A percentile compares a stretch with the other conserved stretches of the same genome.
phyloP scores from a whole-genome alignment of 2,797 vertebrate genomes.

The Eulemur coronatus region DNA sequence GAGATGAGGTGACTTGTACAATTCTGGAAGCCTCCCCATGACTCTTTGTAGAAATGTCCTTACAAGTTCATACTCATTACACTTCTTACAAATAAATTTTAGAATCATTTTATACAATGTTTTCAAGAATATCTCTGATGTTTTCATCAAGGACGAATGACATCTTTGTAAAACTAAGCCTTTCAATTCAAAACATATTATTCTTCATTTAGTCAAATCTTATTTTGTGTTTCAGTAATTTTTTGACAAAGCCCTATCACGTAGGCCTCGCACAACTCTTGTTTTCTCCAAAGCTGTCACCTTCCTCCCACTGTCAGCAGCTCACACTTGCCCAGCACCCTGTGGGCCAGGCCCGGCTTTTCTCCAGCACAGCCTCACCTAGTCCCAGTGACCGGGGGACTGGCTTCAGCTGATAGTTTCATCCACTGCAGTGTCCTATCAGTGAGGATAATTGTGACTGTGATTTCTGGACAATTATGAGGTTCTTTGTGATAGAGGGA shows the following conservation, averaged over 20 bases:
- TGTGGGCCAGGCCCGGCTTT: background rate
- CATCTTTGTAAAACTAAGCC: background rate
- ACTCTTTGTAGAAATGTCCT: background rate
- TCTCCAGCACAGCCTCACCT: background rate
- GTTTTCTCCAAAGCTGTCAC: background rate
- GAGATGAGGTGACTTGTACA: rapidly evolving
- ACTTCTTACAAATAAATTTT: background rate
- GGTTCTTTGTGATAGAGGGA: background rate
- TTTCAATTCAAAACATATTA: background rate
- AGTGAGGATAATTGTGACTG: rapidly evolving
- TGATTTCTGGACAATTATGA: background rate
- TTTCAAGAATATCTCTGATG: background rate
- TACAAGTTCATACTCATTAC: background rate
- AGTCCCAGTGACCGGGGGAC: rapidly evolving
- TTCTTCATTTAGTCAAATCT: background rate
- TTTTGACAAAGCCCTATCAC: rapidly evolving
- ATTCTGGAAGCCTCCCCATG: background rate
- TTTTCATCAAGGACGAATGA: background rate
- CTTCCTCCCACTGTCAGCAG: background rate
- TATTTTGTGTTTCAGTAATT: background rate
- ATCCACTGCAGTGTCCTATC: no score
- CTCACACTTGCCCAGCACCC: rapidly evolving
- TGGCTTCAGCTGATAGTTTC: background rate
- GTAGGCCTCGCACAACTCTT: background rate
- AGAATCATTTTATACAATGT: background rate